phyloP scores from a whole-genome alignment of 2,113 vertebrate genomes.

The Tympanuchus pallidicinctus region DNA sequence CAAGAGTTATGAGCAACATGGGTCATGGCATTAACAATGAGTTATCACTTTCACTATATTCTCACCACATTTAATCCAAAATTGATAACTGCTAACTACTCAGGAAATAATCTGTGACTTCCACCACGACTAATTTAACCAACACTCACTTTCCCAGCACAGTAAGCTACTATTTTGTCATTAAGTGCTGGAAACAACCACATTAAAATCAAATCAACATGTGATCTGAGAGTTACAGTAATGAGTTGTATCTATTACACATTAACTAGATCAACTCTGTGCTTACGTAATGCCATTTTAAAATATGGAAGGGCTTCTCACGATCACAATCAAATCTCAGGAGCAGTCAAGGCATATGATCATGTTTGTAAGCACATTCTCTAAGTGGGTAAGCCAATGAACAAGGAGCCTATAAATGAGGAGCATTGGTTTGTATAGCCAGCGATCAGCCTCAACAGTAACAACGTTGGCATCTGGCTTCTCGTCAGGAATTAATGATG shows the following conservation, averaged over 20 bases:
- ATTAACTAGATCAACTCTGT: rapidly evolving
- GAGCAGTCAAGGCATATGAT: neutral
- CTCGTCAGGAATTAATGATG: neutral
- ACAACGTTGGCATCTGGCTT: neutral
- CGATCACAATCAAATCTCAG: neutral
- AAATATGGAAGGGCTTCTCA: neutral
- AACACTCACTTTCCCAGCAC: neutral
- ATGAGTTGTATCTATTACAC: neutral
- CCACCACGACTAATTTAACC: neutral
- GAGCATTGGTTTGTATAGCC: neutral
- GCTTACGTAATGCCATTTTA: rapidly evolving
- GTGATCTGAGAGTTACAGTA: neutral
- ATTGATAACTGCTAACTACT: neutral
- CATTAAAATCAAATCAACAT: neutral
- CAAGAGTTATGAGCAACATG: rapidly evolving
- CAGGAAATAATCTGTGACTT: neutral
- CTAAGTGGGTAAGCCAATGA: neutral
- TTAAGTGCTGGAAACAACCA: neutral
- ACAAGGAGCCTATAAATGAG: rapidly evolving
- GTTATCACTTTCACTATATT: neutral
- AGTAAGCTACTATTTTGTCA: neutral
- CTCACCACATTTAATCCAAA: neutral
- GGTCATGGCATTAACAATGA: neutral
- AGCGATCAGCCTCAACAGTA: neutral
- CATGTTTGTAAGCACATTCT: neutral